Percentiles rank a stretch among this genome's conserved stretches.
phyloP scores from a whole-genome alignment of 1,140 invertebrate genomes.

The Drosophila triauraria region DNA sequence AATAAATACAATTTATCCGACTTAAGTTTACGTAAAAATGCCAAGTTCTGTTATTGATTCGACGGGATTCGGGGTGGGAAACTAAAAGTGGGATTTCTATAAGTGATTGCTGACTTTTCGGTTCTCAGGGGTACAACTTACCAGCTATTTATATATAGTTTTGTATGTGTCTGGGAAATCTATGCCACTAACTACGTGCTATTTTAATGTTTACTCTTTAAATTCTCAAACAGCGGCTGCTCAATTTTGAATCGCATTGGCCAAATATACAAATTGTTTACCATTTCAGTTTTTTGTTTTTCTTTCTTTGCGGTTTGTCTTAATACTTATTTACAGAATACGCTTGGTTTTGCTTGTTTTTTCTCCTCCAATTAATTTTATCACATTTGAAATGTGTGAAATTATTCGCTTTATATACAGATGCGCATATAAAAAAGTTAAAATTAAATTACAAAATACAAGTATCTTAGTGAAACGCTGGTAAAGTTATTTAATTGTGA shows the following conservation, averaged over 20 bases:
- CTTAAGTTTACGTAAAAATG: slow-evolving; percentile 51
- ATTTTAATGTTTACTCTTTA: slow-evolving; percentile 41
- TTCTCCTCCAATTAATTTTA: slow-evolving; percentile 20
- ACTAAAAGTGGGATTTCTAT: slow-evolving; percentile 28
- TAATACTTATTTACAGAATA: slow-evolving; percentile 64
- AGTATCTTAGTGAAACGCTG: slow-evolving; percentile 64
- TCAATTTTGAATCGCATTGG: slow-evolving; percentile 71
- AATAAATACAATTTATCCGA: slow-evolving; percentile 55
- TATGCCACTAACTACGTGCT: slow-evolving; percentile 74
- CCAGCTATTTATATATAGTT: slow-evolving; percentile 24
- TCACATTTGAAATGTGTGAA: slow-evolving; percentile 76
- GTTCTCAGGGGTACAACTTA: slow-evolving; percentile 15
- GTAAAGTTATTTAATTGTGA: slow-evolving; percentile 51
- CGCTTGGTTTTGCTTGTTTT: slow-evolving; percentile 3
- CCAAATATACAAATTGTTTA: slow-evolving; percentile 69
- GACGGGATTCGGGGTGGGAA: slow-evolving; percentile 10
- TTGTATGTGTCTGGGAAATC: slow-evolving; percentile 64
- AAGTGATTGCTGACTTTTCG: slow-evolving; percentile 24
- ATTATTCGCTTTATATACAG: slow-evolving; percentile 58
- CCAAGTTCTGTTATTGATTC: slow-evolving; percentile 47
- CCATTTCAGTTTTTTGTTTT: slow-evolving; percentile 11
- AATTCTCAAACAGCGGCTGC: slow-evolving; percentile 68
- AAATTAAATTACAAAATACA: slow-evolving; percentile 58
- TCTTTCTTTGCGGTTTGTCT: slow-evolving; percentile 6
- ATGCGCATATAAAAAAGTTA: slow-evolving; percentile 53